Conservation (phyloP, 2,113 vertebrate genomes). For the Pogonocichla stellata region DNA sequence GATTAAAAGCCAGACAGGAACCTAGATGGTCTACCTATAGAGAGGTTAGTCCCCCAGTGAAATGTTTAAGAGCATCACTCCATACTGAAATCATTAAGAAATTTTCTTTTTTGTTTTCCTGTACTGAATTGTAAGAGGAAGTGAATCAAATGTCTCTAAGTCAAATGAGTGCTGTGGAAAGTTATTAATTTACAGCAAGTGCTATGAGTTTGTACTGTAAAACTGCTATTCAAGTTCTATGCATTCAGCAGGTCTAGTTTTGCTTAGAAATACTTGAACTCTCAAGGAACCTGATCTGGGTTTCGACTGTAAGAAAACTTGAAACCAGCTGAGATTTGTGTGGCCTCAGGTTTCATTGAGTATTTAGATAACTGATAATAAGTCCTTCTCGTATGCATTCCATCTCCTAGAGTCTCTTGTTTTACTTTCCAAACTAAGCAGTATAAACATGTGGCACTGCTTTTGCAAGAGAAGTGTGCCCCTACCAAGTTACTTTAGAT, state of each 20-base stretch:
- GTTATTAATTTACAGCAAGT: background rate
- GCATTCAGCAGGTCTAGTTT: slow-evolving; percentile 15
- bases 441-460: background rate
- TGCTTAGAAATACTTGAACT: slow-evolving; percentile 46
- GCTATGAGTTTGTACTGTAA: background rate
- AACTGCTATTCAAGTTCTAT: background rate
- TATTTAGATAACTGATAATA: background rate
- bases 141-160: background rate
- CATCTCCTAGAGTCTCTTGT: background rate
- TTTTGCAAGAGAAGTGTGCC: background rate
- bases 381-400: background rate
- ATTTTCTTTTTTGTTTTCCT: background rate
- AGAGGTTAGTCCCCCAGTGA: background rate
- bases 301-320: slow-evolving; percentile 14
- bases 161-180: background rate
- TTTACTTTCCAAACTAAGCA: background rate
- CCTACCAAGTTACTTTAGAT: background rate
- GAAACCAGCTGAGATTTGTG: slow-evolving; percentile 8
- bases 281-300: background rate
- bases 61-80: background rate
- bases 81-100: background rate
- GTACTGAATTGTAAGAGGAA: background rate
- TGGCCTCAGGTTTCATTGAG: slow-evolving; percentile 1
- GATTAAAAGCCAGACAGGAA: background rate
- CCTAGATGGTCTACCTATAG: background rate